Evolutionary conservation across 2,113 vertebrate species (phyloP).

Genomic region (Anguilla rostrata): DNA sequence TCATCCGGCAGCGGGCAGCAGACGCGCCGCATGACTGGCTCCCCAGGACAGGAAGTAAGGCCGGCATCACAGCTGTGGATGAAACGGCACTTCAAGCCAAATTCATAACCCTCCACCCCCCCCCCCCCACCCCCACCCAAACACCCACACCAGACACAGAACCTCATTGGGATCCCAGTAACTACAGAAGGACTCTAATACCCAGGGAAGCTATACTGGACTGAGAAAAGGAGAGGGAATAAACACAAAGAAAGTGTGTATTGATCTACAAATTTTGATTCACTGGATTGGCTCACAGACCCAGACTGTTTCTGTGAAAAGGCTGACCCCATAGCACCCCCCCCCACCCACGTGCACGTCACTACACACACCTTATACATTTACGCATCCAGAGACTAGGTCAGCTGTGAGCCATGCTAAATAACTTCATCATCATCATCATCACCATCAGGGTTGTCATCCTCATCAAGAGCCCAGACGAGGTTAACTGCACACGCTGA

Average conservation of each 20-base stretch:
- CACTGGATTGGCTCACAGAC: not conserved
- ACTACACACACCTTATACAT: not conserved
- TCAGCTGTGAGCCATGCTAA: not conserved
- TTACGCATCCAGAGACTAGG: not conserved
- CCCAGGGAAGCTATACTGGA: not conserved
- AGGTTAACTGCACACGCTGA: slow-evolving; percentile 5
- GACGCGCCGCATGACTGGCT: slow-evolving; percentile 5
- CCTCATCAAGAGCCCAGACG: not conserved
- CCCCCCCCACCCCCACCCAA: not conserved
- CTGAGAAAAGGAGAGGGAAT: slow-evolving; percentile 15
- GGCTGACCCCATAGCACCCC: not conserved
- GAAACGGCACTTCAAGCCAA: slow-evolving; percentile 20
- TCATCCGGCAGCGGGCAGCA: slow-evolving; percentile 8
- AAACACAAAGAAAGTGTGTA: slow-evolving; percentile 14
- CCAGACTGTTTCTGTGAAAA: not conserved
- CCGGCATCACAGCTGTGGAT: slow-evolving; percentile 32
- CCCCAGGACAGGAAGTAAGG: not conserved
- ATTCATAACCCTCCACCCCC: slow-evolving; percentile 4
- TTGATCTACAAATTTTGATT: not conserved
- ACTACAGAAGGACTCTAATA: slow-evolving; percentile 37
- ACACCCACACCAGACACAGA: slow-evolving; percentile 8
- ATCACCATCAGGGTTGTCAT: not conserved
- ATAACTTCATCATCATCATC: not conserved
- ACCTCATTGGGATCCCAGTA: slow-evolving; percentile 4
- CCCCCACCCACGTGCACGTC: too few relatives aligned